These are phyloP conservation scores for Brachystomella parvula DNA, from an alignment of 1,140 invertebrate species.

Conservation along the genomic window DNA sequence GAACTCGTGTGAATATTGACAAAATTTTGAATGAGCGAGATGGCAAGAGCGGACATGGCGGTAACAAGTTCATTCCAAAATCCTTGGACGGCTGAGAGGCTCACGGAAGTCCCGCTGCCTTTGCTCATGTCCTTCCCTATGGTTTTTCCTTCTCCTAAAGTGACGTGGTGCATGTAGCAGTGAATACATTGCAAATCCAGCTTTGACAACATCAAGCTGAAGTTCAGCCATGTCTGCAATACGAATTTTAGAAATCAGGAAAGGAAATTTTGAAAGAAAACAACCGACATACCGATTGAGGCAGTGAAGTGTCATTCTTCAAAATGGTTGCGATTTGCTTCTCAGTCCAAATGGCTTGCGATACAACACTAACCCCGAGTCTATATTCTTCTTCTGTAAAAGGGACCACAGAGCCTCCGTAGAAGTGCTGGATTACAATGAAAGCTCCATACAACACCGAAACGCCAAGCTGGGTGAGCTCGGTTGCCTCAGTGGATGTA, in stretches of 20 bases:
- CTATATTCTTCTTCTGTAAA: conserved; percentile 20
- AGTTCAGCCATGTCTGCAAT: conserved; percentile 35
- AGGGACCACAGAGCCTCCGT: conserved; percentile 10
- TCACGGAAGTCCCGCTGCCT: conserved; percentile 13
- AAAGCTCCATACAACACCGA: conserved; percentile 27
- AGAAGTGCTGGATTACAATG: conserved; percentile 25
- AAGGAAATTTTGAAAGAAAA: background rate
- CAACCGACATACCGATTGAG: conserved; percentile 25
- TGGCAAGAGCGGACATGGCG: conserved; percentile 22
- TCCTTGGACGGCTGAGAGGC: conserved; percentile 26
- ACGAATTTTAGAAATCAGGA: conserved; percentile 9
- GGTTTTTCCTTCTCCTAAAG: background rate
- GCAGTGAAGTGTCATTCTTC: conserved; percentile 29
- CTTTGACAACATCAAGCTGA: conserved; percentile 26
- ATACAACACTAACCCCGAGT: conserved; percentile 26
- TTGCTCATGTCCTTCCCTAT: conserved; percentile 11
- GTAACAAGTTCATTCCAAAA: conserved; percentile 34
- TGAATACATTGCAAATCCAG: conserved; percentile 26
- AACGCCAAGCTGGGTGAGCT: conserved; percentile 23
- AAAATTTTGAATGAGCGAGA: background rate
- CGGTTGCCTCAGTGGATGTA: conserved; percentile 22
- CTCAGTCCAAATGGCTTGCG: conserved; percentile 34
- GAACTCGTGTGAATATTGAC: background rate
- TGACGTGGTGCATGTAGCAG: conserved; percentile 32
- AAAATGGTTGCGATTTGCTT: conserved; percentile 31